phyloP scores from a whole-genome alignment of 2,888 invertebrate genomes.

The Serripes groenlandicus region DNA sequence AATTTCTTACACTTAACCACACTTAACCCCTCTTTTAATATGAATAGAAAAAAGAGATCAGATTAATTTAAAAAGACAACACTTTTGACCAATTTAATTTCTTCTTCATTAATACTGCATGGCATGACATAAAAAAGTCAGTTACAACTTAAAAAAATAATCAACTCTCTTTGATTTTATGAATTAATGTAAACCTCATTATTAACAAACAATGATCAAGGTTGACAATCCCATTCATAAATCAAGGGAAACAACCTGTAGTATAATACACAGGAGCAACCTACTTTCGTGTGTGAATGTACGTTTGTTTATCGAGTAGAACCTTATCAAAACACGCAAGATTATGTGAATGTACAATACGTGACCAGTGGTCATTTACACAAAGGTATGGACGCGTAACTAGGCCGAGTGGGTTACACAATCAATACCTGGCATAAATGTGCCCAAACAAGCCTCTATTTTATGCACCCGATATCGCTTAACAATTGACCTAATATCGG shows the following conservation, averaged over 20 bases:
- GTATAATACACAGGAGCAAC: conserved; percentile 21
- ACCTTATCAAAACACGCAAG: conserved; percentile 42
- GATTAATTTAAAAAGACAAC: too few species aligned
- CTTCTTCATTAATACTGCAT: too few species aligned
- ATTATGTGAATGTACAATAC: conserved; percentile 16
- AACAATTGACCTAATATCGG: conserved; percentile 44
- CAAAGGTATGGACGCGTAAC: conserved; percentile 30
- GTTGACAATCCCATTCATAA: background rate
- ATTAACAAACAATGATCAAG: background rate
- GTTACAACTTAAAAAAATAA: too few species aligned
- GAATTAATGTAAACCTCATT: too few species aligned
- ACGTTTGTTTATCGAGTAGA: conserved; percentile 16
- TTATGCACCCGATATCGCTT: conserved; percentile 35
- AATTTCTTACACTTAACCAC: too few species aligned
- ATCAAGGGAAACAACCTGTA: conserved; percentile 24
- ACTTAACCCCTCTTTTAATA: too few species aligned
- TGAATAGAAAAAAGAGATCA: too few species aligned
- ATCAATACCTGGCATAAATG: conserved; percentile 49
- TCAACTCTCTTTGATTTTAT: too few species aligned
- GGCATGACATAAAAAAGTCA: too few species aligned
- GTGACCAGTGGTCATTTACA: conserved; percentile 27
- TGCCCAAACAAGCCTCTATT: conserved; percentile 48
- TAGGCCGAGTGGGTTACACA: conserved; percentile 36
- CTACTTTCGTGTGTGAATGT: conserved; percentile 39
- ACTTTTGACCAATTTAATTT: too few species aligned